Conservation (phyloP, 2,797 vertebrate species). For the Rhinichthys osculus region DNA sequence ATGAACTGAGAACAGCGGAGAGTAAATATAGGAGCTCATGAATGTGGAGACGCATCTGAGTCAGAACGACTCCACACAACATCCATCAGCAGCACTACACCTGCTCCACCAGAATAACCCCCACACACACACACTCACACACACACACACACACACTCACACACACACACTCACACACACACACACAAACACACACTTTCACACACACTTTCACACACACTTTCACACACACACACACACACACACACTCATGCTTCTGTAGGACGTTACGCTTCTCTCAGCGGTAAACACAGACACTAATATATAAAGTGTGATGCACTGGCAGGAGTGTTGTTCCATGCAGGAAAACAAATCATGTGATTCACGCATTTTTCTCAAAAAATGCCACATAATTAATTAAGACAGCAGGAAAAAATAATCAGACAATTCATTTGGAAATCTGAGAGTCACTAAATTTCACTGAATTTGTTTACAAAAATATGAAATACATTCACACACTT, state of each 20-base stretch:
- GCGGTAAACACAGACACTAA: no score
- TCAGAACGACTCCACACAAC: constrained; percentile 40
- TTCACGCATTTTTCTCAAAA: background rate
- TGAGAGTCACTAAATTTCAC: background rate
- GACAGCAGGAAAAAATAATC: background rate
- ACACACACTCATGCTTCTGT: no score
- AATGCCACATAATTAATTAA: background rate
- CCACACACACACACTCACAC: no score
- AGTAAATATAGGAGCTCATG: constrained; percentile 43
- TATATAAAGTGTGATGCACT: background rate
- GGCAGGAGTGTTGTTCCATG: background rate
- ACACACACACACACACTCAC: no score
- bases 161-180: no score
- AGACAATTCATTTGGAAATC: background rate
- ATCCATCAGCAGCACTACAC: constrained; percentile 49
- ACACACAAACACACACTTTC: no score
- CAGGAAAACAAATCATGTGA: no score
- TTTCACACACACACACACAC: no score
- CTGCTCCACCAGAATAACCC: constrained; percentile 53
- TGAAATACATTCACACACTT: background rate
- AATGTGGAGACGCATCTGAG: constrained; percentile 29
- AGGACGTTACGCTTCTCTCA: background rate
- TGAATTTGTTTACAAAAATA: background rate
- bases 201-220: no score
- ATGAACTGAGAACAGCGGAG: constrained; percentile 49